Conservation (phyloP, 35 echinoderm and acorn worm species). For the Nesometra sesokonis region DNA sequence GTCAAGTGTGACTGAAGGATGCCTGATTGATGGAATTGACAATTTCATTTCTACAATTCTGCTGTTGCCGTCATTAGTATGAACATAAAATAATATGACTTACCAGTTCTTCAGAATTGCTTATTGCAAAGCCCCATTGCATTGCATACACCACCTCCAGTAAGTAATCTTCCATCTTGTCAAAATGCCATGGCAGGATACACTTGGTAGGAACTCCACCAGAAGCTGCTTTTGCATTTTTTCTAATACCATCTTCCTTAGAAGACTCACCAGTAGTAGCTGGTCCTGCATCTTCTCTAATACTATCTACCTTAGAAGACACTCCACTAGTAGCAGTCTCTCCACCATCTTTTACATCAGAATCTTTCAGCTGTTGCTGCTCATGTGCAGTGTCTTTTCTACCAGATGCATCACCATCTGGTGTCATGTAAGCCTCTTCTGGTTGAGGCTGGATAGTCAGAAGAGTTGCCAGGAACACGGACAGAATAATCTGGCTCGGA, state of each 20-base stretch:
- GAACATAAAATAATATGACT: background rate
- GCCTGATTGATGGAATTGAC: no score
- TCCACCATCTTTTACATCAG: background rate
- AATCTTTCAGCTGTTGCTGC: no score
- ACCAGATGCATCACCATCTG: background rate
- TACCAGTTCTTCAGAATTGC: background rate
- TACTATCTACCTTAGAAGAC: background rate
- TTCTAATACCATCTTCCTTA: no score
- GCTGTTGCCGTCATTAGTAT: no score
- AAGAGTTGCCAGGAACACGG: constrained; percentile 27
- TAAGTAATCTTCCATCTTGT: constrained; percentile 7
- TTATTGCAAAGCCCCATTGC: constrained; percentile 42
- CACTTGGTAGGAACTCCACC: background rate
- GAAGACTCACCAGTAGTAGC: no score
- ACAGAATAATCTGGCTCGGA: constrained; percentile 16
- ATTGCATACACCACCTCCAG: constrained; percentile 23
- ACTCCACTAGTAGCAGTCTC: background rate
- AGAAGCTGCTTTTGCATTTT: no score
- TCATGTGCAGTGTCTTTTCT: no score
- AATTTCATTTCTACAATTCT: no score
- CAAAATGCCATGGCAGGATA: constrained; percentile 43
- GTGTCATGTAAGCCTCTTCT: background rate
- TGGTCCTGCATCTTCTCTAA: no score
- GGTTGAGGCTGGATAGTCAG: background rate
- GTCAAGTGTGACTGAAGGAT: no score